phyloP scores from a whole-genome alignment of 2,888 invertebrate species.

The Orchestes rusci region DNA sequence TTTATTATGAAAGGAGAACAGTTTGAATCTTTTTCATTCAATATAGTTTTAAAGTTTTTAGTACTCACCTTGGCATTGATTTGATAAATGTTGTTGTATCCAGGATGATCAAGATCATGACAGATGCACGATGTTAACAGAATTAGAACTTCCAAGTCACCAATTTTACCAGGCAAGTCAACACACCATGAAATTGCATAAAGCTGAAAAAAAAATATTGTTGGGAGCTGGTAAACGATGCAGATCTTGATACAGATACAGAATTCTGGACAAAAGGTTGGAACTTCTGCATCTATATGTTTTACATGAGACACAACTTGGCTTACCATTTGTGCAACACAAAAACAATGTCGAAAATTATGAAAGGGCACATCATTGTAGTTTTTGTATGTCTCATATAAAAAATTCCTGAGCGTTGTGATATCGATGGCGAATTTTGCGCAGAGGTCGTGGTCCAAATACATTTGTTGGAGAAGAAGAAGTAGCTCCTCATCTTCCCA shows the following conservation, averaged over 20 bases:
- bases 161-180: slow-evolving; percentile 60
- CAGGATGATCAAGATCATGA: slow-evolving; percentile 73
- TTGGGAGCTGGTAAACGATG: background rate
- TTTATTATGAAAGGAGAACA: no score
- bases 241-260: background rate
- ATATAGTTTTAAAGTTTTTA: no score
- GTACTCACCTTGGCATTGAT: slow-evolving; percentile 60
- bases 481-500: slow-evolving; percentile 78
- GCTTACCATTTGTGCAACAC: slow-evolving; percentile 59
- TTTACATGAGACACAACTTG: background rate
- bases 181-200: slow-evolving; percentile 72
- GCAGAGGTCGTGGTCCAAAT: slow-evolving; percentile 66
- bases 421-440: slow-evolving; percentile 69
- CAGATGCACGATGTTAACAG: slow-evolving; percentile 73
- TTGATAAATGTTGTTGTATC: slow-evolving; percentile 72
- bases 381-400: slow-evolving; percentile 70
- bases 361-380: slow-evolving; percentile 85
- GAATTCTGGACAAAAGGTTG: background rate
- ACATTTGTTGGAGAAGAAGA: slow-evolving; percentile 73
- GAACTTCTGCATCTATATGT: background rate
- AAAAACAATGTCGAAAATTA: slow-evolving; percentile 81
- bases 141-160: slow-evolving; percentile 68
- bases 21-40: no score
- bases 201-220: slow-evolving; percentile 50
- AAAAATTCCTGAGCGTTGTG: slow-evolving; percentile 60